A percentile compares a stretch with the other conserved stretches of the same genome.
These are phyloP conservation scores for Elegia similella DNA, from an alignment of 2,888 invertebrate genomes.

Conservation along the genomic window DNA sequence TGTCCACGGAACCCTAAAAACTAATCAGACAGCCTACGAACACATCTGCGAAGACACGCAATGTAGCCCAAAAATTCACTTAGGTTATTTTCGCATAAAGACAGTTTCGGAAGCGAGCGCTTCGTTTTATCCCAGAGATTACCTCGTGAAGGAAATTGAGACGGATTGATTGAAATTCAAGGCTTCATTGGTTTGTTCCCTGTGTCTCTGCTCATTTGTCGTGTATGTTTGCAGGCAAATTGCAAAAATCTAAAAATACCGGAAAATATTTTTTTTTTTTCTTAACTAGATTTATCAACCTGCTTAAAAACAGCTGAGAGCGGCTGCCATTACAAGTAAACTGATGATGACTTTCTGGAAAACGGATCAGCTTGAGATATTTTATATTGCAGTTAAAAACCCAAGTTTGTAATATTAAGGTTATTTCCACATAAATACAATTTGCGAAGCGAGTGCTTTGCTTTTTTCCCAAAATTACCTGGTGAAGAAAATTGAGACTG, in stretches of 20 bases:
- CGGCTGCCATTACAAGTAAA: no score
- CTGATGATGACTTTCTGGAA: no score
- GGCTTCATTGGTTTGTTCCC: not conserved
- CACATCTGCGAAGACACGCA: not conserved
- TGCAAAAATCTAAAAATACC: no score
- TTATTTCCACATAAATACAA: slow-evolving; percentile 14
- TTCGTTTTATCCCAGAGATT: slow-evolving; percentile 3
- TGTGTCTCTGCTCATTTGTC: not conserved
- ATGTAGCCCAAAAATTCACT: slow-evolving; percentile 4
- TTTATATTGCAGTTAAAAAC: no score
- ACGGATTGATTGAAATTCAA: slow-evolving; percentile 15
- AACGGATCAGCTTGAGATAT: no score
- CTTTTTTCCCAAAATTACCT: slow-evolving; percentile 1
- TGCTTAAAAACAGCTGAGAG: no score
- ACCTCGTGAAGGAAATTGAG: slow-evolving; percentile 7
- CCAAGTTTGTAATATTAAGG: not conserved
- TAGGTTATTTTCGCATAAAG: slow-evolving; percentile 11
- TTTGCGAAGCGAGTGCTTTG: not conserved
- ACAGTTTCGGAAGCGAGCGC: slow-evolving; percentile 6
- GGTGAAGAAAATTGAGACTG: slow-evolving; percentile 5
- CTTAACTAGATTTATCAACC: no score
- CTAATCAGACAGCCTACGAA: not conserved
- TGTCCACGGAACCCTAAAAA: not conserved
- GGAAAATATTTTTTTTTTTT: no score
- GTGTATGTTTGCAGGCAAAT: not conserved